These are phyloP conservation scores for Pyrocephalus nanus DNA, from an alignment of 2,797 vertebrate species.

Conservation along the genomic window DNA sequence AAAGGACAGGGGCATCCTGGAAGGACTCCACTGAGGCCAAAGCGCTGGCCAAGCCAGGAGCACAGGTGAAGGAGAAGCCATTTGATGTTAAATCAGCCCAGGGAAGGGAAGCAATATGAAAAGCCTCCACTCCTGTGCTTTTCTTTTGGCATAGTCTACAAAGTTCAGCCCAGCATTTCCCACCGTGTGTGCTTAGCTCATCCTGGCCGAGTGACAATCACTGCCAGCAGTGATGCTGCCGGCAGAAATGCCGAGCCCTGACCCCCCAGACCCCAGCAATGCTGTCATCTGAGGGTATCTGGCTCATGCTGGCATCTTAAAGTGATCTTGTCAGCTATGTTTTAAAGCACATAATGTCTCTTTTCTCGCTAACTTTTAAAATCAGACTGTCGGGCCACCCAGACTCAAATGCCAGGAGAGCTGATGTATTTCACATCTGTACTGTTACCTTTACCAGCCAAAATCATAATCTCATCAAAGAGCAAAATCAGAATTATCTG, in stretches of 20 bases:
- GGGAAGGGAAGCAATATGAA: neutral
- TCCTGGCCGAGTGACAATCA: neutral
- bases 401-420: neutral
- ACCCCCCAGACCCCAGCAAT: accelerated
- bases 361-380: neutral
- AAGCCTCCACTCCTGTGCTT: neutral
- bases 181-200: accelerated
- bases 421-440: neutral
- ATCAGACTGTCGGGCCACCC: accelerated
- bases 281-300: neutral
- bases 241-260: neutral
- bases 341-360: neutral
- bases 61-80: accelerated
- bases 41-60: accelerated
- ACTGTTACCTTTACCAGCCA: neutral
- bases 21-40: neutral
- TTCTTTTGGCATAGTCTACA: neutral
- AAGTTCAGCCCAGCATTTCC: neutral
- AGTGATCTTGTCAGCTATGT: neutral
- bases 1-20: neutral
- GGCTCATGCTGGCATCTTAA: neutral
- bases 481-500: neutral
- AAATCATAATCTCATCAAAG: neutral
- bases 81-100: accelerated
- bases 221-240: neutral